Evolutionary conservation across 2,888 invertebrate genomes (phyloP).

Genomic region (Sinohyriopsis cumingii): DNA sequence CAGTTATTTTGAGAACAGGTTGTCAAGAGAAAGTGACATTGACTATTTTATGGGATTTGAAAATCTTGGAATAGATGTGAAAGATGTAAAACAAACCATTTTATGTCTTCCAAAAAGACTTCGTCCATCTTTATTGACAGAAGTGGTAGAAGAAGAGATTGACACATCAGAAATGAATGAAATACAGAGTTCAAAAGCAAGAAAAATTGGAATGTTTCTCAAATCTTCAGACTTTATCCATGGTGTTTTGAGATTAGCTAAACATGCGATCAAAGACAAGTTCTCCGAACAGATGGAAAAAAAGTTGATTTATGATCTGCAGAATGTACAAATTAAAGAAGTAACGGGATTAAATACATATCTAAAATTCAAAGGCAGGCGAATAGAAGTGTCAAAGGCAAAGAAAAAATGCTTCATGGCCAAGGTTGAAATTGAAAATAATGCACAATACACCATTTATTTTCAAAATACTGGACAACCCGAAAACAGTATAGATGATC

Average conservation of each 20-base stretch:
- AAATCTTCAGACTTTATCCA: constrained; percentile 1
- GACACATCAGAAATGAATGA: not conserved
- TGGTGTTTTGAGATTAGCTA: constrained; percentile 6
- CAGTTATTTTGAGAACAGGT: not conserved
- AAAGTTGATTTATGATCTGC: constrained; percentile 3
- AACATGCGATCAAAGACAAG: not conserved
- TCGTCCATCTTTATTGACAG: constrained; percentile 5
- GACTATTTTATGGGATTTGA: not conserved
- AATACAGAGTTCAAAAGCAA: not conserved
- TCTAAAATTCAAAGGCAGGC: constrained; percentile 2
- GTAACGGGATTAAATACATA: constrained; percentile 11
- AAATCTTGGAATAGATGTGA: constrained; percentile 1
- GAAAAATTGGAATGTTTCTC: constrained; percentile 5
- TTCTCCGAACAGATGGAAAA: not conserved
- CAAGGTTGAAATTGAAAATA: not conserved
- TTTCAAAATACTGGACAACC: not conserved
- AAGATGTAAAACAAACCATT: constrained; percentile 1
- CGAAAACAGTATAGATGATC: not conserved
- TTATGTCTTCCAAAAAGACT: constrained; percentile 2
- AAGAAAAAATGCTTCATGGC: constrained; percentile 5
- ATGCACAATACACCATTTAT: not conserved
- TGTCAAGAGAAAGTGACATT: not conserved
- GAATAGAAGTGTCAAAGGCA: constrained; percentile 2
- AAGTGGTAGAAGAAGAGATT: constrained; percentile 4
- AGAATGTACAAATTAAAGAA: constrained; percentile 6